A percentile compares a stretch with the other conserved stretches of the same genome.
These are phyloP conservation scores for Laticauda laticaudata DNA, from an alignment of 2,113 vertebrate species.

Conservation along the genomic window DNA sequence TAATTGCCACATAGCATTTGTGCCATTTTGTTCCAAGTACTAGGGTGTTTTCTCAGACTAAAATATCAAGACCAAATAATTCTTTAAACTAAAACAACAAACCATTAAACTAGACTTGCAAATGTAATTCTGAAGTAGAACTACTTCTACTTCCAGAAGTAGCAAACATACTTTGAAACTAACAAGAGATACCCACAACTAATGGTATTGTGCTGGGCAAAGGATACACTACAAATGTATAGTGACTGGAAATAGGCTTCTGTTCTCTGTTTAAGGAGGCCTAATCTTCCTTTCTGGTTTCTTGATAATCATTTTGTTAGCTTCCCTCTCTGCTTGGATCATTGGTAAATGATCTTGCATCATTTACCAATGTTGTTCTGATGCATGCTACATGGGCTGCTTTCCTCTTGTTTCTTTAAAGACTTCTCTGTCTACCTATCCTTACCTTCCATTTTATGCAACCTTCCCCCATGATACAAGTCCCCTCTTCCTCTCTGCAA, in stretches of 20 bases:
- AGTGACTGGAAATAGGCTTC: not conserved
- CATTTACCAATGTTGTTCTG: not conserved
- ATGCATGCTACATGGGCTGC: not conserved
- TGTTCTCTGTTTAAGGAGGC: not conserved
- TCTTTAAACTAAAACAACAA: not conserved
- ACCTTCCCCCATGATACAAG: not conserved
- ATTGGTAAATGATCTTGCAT: not conserved
- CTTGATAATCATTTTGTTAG: not conserved
- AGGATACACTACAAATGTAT: not conserved
- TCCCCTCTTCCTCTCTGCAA: not conserved
- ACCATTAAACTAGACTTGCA: not conserved
- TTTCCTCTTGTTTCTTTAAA: not conserved
- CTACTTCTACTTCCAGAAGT: not conserved
- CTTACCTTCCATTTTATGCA: not conserved
- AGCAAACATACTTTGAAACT: not conserved
- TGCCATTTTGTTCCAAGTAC: constrained; percentile 28
- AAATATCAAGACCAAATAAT: accelerated
- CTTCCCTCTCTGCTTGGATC: not conserved
- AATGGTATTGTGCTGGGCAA: not conserved
- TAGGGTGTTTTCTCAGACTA: not conserved
- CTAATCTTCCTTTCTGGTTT: not conserved
- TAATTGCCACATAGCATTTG: constrained; percentile 1
- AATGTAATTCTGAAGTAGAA: not conserved
- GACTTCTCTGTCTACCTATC: not conserved
- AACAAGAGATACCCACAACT: not conserved